Base-by-base conservation (phyloP, 1,140 invertebrate species). In the Mycetomoellerius zeteki region DNA sequence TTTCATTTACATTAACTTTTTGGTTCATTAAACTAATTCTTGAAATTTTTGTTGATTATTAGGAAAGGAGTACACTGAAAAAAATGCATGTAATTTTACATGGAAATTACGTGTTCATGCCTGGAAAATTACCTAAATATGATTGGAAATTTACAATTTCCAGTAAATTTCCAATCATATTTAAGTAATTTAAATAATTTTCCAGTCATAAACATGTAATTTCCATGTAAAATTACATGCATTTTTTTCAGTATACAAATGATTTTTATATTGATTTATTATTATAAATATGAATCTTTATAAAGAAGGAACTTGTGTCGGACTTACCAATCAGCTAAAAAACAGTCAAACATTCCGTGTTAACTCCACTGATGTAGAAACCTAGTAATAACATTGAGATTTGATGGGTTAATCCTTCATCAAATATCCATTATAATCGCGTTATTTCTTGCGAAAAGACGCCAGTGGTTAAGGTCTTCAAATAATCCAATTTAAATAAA, bases 401-500 rank as follows among this genome's bases (percentile, higher is more conserved):
- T 47, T 24, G 21, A 77, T 10, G 24, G 37, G 16, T 43, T 64
- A 43, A 30, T 62, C 30, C 27, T 21, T 56, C 10, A 33, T n/a
- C n/a, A n/a, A n/a, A n/a, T n/a, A n/a, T 33, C 33, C 43, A 78
- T 47, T 24, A 30, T 37, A 8, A 69, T 14, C 14, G 3, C 30
- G 30, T 1, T 37, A 7, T 2, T n/a, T 80, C 16, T 69, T 24
- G 62, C 16, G n/a, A 24, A 80, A 69, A 69, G 30, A 52, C 16
- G 16, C 19, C 43, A 24, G 4, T 24, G 24, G 16, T 30, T 37
- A 65, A 64, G 30, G 14, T 52, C 3, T 65, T 64, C 2, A 12
- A 33, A 72, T 73, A 58, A 84, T 73, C 14, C 33, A 69, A 82
- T 60, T 73, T 60, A 58, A 7, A 24, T 72, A 72, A 62, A 60